These are phyloP conservation scores for Tetramorium parvispinum DNA, from an alignment of 1,140 invertebrate species.

Conservation along the genomic window DNA sequence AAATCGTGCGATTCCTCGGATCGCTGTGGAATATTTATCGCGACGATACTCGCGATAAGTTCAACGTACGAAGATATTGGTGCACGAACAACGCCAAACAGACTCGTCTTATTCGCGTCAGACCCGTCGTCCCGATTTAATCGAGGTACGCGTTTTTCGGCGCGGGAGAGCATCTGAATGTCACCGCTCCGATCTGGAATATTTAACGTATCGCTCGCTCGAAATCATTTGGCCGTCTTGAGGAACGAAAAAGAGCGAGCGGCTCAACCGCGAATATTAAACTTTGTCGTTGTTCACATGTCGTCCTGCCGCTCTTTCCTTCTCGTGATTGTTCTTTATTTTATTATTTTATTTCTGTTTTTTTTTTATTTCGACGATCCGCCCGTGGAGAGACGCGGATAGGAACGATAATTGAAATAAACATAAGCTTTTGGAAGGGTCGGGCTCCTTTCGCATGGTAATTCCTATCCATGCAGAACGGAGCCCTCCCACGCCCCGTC, in stretches of 20 bases:
- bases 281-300: slow-evolving; percentile 10
- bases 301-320: slow-evolving; percentile 3
- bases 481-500: slow-evolving; percentile 62
- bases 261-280: slow-evolving; percentile 19
- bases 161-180: slow-evolving; percentile 6
- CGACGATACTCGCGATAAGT: slow-evolving; percentile 6
- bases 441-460: slow-evolving; percentile 80
- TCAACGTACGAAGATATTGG: background rate
- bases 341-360: slow-evolving; percentile 8
- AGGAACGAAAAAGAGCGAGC: slow-evolving; percentile 29
- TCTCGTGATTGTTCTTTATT: slow-evolving; percentile 7
- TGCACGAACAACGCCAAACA: background rate
- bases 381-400: slow-evolving; percentile 50
- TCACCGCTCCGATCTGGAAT: slow-evolving; percentile 23
- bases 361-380: slow-evolving; percentile 64
- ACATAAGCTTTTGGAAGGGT: slow-evolving; percentile 80
- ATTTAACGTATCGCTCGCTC: slow-evolving; percentile 19
- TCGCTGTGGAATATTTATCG: slow-evolving; percentile 21
- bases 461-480: slow-evolving; percentile 64
- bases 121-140: background rate
- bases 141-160: background rate
- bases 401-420: slow-evolving; percentile 82
- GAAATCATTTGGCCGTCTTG: background rate
- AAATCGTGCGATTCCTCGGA: background rate
- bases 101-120: background rate